A percentile compares a stretch with the other conserved stretches of the same genome.
Evolutionary conservation across 2,888 invertebrate species (phyloP).

Genomic region (Polydrusus cervinus): DNA sequence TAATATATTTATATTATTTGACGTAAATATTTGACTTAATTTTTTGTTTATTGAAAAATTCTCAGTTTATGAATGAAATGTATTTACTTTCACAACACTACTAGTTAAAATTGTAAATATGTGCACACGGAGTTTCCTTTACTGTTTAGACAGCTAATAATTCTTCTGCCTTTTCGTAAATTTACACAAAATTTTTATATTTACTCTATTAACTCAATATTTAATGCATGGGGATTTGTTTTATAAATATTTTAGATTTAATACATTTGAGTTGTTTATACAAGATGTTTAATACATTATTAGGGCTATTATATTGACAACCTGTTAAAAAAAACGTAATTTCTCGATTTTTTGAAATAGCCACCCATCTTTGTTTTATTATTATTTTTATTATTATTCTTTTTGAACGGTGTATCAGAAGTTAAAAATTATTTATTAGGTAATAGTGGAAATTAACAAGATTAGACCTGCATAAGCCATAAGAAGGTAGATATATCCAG

Average conservation of each 20-base stretch:
- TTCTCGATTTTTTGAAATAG: no score
- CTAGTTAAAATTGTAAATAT: constrained; percentile 55
- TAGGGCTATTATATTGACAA: no score
- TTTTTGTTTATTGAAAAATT: constrained; percentile 61
- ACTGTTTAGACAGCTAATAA: constrained; percentile 52
- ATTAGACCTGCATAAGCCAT: no score
- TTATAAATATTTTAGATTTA: constrained; percentile 28
- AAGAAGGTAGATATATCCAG: no score
- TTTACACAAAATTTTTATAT: constrained; percentile 44
- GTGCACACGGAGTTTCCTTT: constrained; percentile 47
- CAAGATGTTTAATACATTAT: background rate
- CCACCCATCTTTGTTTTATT: no score
- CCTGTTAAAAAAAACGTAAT: no score
- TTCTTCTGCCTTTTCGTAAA: constrained; percentile 52
- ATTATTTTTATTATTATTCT: no score
- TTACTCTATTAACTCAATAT: constrained; percentile 43
- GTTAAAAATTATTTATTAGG: no score
- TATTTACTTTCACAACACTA: constrained; percentile 54
- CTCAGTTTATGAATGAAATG: constrained; percentile 58
- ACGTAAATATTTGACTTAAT: constrained; percentile 66
- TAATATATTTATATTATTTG: constrained; percentile 62
- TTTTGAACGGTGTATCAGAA: no score
- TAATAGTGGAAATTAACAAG: no score
- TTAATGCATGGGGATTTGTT: constrained; percentile 35
- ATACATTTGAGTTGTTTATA: constrained; percentile 22